Conservation (phyloP, 2,888 invertebrate genomes). For the Torymus aiolomorphi region DNA sequence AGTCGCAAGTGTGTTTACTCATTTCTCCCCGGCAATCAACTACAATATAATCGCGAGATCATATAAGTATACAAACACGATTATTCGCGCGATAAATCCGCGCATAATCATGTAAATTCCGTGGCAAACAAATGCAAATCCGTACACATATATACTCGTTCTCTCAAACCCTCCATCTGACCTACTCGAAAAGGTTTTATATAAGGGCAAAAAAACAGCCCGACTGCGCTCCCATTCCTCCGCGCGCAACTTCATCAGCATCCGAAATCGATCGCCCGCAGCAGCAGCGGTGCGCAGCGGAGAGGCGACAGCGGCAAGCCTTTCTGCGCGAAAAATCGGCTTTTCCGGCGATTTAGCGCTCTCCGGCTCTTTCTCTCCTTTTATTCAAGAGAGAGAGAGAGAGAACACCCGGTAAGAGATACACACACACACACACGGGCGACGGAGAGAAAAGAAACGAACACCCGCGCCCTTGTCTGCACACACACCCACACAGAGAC, state of each 20-base stretch:
- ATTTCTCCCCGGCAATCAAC: too few species aligned
- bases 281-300: too few species aligned
- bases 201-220: background rate
- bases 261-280: conserved; percentile 6
- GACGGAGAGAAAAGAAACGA: background rate
- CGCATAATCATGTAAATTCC: too few species aligned
- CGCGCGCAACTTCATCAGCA: background rate
- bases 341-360: conserved; percentile 41
- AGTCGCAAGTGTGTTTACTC: too few species aligned
- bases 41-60: too few species aligned
- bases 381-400: too few species aligned
- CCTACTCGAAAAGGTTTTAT: background rate
- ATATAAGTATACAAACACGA: too few species aligned
- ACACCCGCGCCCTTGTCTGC: background rate
- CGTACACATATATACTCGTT: background rate
- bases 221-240: background rate
- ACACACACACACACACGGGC: background rate
- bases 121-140: background rate
- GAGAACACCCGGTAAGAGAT: too few species aligned
- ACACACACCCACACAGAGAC: too few species aligned
- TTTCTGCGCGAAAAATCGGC: conserved; percentile 21
- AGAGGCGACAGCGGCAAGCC: too few species aligned
- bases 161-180: background rate
- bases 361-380: background rate
- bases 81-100: too few species aligned